Base-by-base conservation (phyloP, 1,140 invertebrate genomes). In the Mactra quadrangularis region DNA sequence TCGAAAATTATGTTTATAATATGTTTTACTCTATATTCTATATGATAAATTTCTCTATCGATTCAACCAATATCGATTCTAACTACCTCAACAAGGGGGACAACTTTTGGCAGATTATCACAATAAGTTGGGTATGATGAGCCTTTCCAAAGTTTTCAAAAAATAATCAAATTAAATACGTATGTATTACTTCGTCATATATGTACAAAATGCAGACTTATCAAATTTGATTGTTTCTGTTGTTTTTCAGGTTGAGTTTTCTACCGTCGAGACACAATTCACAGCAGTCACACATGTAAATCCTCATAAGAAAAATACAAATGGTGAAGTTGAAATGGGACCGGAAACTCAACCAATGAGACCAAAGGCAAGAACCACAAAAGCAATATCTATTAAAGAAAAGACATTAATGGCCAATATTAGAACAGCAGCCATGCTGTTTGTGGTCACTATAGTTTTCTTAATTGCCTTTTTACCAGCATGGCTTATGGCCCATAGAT, bases 401-500 rank as follows among this genome's bases (percentile, higher is more conserved):
- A 84, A 86, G 57, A 88, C 84, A 60, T 64, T 87, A 7, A 84
- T 89, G 11, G 90, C 90, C 25, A 91, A 92, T 71, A 89, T 92
- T 11, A 87, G 89, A 75, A 91, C 90, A 33, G 91, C 91, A 2
- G 79, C 86, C 13, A 92, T 91, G 90, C 60, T 92, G 19, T 92
- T 90, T 71, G 89, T 91, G 0, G 91, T 92, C 0, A 90, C 90
- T 1, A 62, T 90, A 31, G 90, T 91, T 0, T 92, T 91, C 53
- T 85, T 92, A 4, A 83, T 91, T 22, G 87, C 87, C 0, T 92
- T 89, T 68, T 66, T 91, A 7, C 91, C 91, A 13, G 87, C 89
- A 0, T 90, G 88, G 89, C 60, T 92, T 55, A 91, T 89, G 81
- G 87, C 87, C 6, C 62, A 86, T 3, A 35, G 52, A 9, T 27